Conservation (phyloP, 2,797 vertebrate species). For the Falco cherrug region DNA sequence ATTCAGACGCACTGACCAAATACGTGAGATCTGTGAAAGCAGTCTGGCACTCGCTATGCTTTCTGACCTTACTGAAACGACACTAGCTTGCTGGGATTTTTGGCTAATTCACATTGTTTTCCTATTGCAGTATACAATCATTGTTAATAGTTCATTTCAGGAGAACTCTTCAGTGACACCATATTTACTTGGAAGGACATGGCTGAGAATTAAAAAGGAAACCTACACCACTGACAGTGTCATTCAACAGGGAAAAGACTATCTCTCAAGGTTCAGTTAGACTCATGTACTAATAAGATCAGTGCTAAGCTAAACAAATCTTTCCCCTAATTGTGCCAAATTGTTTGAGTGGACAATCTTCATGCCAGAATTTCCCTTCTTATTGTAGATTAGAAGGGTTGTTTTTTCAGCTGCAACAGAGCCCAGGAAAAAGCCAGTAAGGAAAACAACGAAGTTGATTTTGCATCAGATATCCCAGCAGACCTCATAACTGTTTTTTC, state of each 20-base stretch:
- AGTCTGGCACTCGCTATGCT: neutral
- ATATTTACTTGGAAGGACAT: neutral
- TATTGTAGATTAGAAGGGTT: slow-evolving; percentile 73
- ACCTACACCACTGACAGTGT: neutral
- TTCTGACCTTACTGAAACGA: neutral
- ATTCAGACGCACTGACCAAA: neutral
- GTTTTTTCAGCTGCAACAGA: slow-evolving; percentile 80
- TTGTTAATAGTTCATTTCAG: neutral
- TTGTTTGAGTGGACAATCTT: slow-evolving; percentile 69
- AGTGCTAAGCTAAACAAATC: slow-evolving; percentile 73
- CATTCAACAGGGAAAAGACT: slow-evolving; percentile 49
- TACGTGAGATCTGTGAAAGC: neutral
- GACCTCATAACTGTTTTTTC: slow-evolving; percentile 62
- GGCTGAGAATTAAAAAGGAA: slow-evolving; percentile 39
- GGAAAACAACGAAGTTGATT: slow-evolving; percentile 72
- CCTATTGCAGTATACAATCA: neutral
- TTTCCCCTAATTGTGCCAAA: slow-evolving; percentile 75
- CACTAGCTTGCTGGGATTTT: neutral
- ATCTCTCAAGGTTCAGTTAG: slow-evolving; percentile 57
- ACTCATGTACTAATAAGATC: slow-evolving; percentile 68
- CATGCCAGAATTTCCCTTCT: slow-evolving; percentile 73
- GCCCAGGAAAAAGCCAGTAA: slow-evolving; percentile 74
- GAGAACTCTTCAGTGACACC: neutral
- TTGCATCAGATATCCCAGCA: slow-evolving; percentile 73
- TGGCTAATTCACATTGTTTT: neutral